Evolutionary conservation across 2,113 vertebrate species (phyloP).

Genomic region (Prietella phreatophila): DNA sequence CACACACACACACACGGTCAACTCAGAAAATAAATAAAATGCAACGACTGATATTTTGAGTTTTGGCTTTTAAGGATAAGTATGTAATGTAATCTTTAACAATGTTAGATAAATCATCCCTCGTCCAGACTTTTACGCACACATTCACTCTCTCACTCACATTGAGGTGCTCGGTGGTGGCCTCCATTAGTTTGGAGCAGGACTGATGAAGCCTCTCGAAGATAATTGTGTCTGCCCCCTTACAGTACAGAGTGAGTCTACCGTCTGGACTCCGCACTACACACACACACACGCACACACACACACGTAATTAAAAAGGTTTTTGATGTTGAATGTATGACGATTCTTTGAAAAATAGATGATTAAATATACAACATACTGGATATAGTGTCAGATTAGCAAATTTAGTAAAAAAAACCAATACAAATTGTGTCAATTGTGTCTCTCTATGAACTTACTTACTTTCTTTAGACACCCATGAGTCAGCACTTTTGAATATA

Average conservation of each 20-base stretch:
- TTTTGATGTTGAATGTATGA: neutral
- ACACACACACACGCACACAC: conserved; percentile 37
- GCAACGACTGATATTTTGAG: neutral
- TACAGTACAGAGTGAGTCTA: conserved; percentile 84
- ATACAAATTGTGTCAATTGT: too few species aligned
- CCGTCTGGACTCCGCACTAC: conserved; percentile 82
- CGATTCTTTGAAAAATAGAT: neutral
- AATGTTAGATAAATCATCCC: neutral
- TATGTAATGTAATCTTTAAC: neutral
- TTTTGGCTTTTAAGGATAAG: neutral
- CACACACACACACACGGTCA: neutral
- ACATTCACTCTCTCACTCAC: conserved; percentile 69
- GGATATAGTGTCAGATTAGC: neutral
- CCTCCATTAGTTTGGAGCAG: conserved; percentile 72
- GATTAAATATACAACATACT: neutral
- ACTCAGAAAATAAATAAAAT: neutral
- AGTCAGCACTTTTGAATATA: neutral
- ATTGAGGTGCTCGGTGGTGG: conserved; percentile 83
- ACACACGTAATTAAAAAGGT: neutral
- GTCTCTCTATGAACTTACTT: neutral
- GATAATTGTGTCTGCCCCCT: conserved; percentile 92
- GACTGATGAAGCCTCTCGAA: conserved; percentile 81
- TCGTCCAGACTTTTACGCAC: neutral
- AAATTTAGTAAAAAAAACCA: neutral
- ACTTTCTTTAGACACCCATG: neutral